phyloP scores from a whole-genome alignment of 2,113 vertebrate species.

The Amia ocellicauda region DNA sequence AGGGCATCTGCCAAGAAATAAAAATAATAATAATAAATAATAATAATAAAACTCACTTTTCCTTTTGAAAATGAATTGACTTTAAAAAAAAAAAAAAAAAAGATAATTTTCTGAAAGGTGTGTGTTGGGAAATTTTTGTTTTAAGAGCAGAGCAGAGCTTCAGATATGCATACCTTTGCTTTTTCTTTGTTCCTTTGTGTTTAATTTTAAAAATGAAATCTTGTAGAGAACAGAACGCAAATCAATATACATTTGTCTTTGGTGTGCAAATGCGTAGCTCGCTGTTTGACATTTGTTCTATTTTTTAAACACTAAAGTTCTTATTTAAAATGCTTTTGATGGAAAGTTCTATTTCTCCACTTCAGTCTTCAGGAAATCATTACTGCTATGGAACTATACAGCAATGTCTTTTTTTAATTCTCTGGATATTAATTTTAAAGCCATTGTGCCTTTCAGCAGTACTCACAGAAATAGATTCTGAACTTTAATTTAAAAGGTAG shows the following conservation, averaged over 20 bases:
- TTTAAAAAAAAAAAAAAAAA: neutral
- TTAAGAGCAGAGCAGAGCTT: no score
- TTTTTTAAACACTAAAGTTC: slow-evolving; percentile 16
- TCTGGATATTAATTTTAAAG: slow-evolving; percentile 67
- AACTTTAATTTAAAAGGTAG: slow-evolving; percentile 59
- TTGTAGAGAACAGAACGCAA: no score
- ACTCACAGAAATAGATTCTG: slow-evolving; percentile 60
- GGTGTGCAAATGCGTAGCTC: neutral
- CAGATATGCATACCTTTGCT: no score
- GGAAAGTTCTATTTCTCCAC: slow-evolving; percentile 16
- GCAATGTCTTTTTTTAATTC: slow-evolving; percentile 51
- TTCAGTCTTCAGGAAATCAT: slow-evolving; percentile 1
- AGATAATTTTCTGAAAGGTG: neutral
- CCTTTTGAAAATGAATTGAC: no score
- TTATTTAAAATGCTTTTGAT: slow-evolving; percentile 11
- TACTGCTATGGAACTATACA: slow-evolving; percentile 36
- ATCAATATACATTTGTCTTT: neutral
- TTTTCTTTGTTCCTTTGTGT: no score
- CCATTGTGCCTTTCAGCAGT: slow-evolving; percentile 56
- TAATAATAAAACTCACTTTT: no score
- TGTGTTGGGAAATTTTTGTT: no score
- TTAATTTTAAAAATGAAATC: no score
- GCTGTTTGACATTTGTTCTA: neutral
- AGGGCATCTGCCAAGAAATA: no score
- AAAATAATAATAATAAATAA: no score